Conservation (phyloP, 2,797 vertebrate genomes). For the Pygocentrus nattereri region DNA sequence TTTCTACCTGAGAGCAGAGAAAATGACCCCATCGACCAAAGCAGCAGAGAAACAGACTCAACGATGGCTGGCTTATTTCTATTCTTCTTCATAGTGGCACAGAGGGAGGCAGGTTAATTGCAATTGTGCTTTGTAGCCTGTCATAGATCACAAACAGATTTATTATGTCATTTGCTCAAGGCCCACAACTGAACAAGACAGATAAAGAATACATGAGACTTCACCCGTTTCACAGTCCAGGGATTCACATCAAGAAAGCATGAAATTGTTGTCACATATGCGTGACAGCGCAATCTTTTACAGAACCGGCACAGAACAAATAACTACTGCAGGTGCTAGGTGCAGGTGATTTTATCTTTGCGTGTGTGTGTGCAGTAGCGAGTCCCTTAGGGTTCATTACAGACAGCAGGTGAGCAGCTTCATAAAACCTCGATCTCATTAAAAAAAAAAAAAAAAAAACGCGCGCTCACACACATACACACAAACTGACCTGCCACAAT, state of each 20-base stretch:
- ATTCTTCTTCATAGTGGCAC: not conserved
- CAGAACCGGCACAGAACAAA: conserved; percentile 38
- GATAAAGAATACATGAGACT: conserved; percentile 42
- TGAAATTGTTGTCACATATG: conserved; percentile 32
- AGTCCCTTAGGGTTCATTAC: conserved; percentile 62
- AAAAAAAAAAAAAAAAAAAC: too few species aligned
- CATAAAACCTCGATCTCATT: conserved; percentile 49
- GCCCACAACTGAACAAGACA: not conserved
- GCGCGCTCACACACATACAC: conserved; percentile 11
- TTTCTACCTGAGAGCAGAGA: conserved; percentile 19
- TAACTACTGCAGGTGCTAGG: conserved; percentile 46
- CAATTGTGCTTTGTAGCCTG: conserved; percentile 14
- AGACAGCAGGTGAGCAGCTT: conserved; percentile 59
- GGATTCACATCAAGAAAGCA: conserved; percentile 42
- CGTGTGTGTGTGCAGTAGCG: conserved; percentile 24
- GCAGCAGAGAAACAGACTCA: not conserved
- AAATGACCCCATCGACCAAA: not conserved
- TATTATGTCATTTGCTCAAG: conserved; percentile 30
- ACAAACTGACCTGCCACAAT: conserved; percentile 56
- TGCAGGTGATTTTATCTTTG: conserved; percentile 58
- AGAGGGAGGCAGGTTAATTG: conserved; percentile 38
- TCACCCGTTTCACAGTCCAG: conserved; percentile 43
- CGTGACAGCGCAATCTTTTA: conserved; percentile 44
- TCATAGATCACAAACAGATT: conserved; percentile 14
- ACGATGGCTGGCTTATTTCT: not conserved